Evolutionary conservation across 2,797 vertebrate genomes (phyloP).

Genomic region (Rhinophrynus dorsalis): DNA sequence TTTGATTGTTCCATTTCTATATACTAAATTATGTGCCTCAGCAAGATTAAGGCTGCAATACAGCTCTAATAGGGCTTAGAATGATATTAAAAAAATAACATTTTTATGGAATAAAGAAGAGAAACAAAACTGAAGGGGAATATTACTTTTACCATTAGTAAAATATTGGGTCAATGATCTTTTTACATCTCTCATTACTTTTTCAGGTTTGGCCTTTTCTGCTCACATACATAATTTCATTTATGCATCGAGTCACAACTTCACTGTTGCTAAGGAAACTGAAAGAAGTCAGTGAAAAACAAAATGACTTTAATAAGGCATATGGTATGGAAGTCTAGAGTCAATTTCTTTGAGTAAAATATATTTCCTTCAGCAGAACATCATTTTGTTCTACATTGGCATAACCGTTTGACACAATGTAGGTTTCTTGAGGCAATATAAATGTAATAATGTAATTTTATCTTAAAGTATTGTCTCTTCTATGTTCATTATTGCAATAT

Average conservation of each 20-base stretch:
- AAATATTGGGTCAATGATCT: constrained; percentile 47
- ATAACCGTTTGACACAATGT: constrained; percentile 24
- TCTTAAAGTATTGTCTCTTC: background rate
- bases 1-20: no score
- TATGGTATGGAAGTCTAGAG: constrained; percentile 47
- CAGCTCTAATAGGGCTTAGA: background rate
- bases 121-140: constrained; percentile 9
- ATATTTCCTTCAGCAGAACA: constrained; percentile 43
- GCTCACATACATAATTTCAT: constrained; percentile 46
- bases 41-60: background rate
- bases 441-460: constrained; percentile 14
- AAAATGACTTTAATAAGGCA: constrained; percentile 49
- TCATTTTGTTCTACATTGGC: constrained; percentile 37
- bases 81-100: constrained; percentile 34
- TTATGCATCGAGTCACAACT: constrained; percentile 40
- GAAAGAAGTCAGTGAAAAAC: constrained; percentile 44
- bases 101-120: constrained; percentile 25
- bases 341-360: constrained; percentile 45
- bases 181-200: constrained; percentile 44
- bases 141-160: constrained; percentile 42
- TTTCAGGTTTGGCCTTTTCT: constrained; percentile 42
- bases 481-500: background rate
- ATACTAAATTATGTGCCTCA: background rate
- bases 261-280: constrained; percentile 41
- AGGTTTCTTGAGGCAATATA: constrained; percentile 14